Conservation (phyloP, 2,888 invertebrate genomes). For the Stegophylla sp. region DNA sequence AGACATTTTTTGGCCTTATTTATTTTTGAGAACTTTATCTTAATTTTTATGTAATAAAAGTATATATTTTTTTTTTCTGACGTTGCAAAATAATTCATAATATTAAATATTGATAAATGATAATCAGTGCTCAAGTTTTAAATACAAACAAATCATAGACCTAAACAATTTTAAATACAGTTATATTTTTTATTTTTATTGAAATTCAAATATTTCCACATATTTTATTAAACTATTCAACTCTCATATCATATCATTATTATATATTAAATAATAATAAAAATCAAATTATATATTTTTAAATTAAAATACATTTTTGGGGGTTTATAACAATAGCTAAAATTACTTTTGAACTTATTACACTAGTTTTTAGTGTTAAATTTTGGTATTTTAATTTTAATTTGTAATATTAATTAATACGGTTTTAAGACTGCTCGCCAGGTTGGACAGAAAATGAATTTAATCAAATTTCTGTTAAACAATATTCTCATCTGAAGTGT, state of each 20-base stretch:
- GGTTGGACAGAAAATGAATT: conserved; percentile 22
- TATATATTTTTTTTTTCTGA: too few relatives aligned
- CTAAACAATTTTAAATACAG: background rate
- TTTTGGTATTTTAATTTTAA: background rate
- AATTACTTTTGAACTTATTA: conserved; percentile 14
- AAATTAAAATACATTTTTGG: conserved; percentile 30
- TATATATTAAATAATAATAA: conserved; percentile 12
- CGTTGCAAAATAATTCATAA: too few relatives aligned
- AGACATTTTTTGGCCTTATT: conserved; percentile 24
- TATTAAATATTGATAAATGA: background rate
- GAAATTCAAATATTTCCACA: background rate
- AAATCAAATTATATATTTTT: conserved; percentile 24
- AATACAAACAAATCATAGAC: background rate
- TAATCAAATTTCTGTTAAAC: conserved; percentile 22
- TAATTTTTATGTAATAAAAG: conserved; percentile 17
- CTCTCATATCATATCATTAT: conserved; percentile 37
- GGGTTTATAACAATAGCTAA: conserved; percentile 46
- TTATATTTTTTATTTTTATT: background rate
- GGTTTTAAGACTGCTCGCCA: conserved; percentile 32
- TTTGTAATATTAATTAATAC: conserved; percentile 24
- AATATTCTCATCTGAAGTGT: conserved; percentile 54
- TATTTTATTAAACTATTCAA: conserved; percentile 6
- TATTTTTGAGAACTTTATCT: conserved; percentile 4
- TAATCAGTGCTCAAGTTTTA: conserved; percentile 12
- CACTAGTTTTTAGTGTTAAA: conserved; percentile 7